Percentiles rank a stretch among this genome's conserved stretches.
phyloP scores from a whole-genome alignment of 2,888 invertebrate species.

The Tetragonisca angustula region DNA sequence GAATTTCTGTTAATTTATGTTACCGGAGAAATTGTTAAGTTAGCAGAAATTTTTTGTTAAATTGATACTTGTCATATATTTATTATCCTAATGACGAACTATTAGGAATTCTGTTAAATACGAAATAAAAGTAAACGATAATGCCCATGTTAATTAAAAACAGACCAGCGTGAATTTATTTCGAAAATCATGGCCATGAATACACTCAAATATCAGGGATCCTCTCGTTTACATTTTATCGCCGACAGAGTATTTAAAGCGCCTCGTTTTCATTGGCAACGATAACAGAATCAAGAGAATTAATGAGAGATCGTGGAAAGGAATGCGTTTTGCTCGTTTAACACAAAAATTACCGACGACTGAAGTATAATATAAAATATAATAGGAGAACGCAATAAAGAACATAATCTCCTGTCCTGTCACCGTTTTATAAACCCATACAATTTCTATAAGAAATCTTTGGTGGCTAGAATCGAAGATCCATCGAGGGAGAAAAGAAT shows the following conservation, averaged over 20 bases:
- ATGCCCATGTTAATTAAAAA: neutral
- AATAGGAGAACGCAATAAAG: no score
- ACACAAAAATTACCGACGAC: neutral
- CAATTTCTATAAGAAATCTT: no score
- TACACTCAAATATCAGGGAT: neutral
- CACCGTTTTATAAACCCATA: no score
- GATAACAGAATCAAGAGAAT: constrained; percentile 3
- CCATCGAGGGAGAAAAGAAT: no score
- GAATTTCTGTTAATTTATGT: no score
- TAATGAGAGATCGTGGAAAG: neutral
- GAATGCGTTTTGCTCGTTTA: neutral
- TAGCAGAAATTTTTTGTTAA: no score
- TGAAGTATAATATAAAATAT: no score
- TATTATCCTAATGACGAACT: no score
- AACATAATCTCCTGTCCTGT: no score
- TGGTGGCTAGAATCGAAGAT: no score
- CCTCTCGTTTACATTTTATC: neutral
- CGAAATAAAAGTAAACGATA: neutral
- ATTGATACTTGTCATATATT: no score
- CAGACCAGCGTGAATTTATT: neutral
- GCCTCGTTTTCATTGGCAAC: neutral
- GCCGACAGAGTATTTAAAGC: neutral
- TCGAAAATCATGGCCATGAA: neutral
- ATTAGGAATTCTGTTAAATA: neutral
- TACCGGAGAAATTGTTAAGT: no score